Base-by-base conservation (phyloP, 2,113 vertebrate genomes). In the Anarhynchus alexandrinus region DNA sequence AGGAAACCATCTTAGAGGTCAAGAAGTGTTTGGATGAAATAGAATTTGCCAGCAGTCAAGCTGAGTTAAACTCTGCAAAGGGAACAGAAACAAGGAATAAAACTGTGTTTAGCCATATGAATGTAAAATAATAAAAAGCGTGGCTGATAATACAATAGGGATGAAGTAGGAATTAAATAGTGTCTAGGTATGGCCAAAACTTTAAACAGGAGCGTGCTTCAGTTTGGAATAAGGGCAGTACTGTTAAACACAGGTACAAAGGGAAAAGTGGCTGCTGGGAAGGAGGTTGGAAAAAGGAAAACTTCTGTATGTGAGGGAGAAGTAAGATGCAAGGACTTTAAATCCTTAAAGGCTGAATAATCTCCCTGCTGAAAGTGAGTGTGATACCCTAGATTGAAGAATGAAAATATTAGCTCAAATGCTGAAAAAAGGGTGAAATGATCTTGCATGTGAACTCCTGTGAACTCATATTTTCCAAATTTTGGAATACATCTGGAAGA, bases 31-130 rank as follows among this genome's bases (percentile, higher is more conserved):
- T 15, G 3, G 69, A 84, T 89, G 61, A 76, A 90, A 47, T 30
- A 38, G 71, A 71, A 65, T 86, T 95, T 97, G 23, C 71, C 47
- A 73, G 80, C 88, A 94, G 45, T 92, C 76, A 77, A 86, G 71
- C 54, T 43, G 71, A 88, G 38, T 82, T 88, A 58, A 90, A 38
- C 13, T 43, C 59, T 40, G 40, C 38, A 64, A 84, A 78, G 25
- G 45, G 86, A 95, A 77, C 18, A 49, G 91, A 88, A 94, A 62
- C 6, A 62, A 66, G 23, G 38, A 81, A 66, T 83, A 74, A 77
- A 88, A 86, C 66, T 55, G 7, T 27, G 4, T 81, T 71, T 78
- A 78, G 21, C 51, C 5, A 5, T 49, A 70, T 58, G 49, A 72
- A 76, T 88, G 38, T 15, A 40, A 88, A 92, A 83, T 69, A 83